A percentile compares a stretch with the other conserved stretches of the same genome.
Conservation (phyloP, 2,113 vertebrate species). For the Nerophis ophidion region DNA sequence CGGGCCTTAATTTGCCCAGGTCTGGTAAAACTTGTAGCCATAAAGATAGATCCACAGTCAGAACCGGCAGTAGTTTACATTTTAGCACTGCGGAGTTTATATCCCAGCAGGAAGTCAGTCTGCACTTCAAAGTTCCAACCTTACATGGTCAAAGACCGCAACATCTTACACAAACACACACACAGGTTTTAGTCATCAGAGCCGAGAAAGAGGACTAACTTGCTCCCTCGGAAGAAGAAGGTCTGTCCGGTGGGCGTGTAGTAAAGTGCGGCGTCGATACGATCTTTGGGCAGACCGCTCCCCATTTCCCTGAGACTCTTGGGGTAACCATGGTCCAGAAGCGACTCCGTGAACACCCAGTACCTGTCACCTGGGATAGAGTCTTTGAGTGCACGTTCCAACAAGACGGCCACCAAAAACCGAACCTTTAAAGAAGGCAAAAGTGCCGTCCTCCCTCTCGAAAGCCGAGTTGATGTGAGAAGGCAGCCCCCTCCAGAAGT, state of each 20-base stretch:
- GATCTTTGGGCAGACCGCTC: constrained; percentile 78
- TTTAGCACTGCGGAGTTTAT: no score
- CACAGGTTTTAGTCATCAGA: not conserved
- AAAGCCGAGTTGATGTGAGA: constrained; percentile 78
- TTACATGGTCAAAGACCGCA: no score
- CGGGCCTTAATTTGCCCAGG: no score
- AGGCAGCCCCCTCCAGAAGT: constrained; percentile 86
- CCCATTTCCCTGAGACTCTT: constrained; percentile 79
- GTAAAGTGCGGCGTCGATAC: constrained; percentile 81
- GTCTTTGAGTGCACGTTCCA: no score
- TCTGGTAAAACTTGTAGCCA: no score
- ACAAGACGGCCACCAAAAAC: not conserved
- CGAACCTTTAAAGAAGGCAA: constrained; percentile 89
- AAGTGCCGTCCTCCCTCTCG: constrained; percentile 87
- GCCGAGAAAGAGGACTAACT: constrained; percentile 67
- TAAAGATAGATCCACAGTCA: no score
- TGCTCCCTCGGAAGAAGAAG: constrained; percentile 83
- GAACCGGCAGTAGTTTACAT: no score
- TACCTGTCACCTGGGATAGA: constrained; percentile 75
- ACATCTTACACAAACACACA: no score
- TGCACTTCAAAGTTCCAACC: no score
- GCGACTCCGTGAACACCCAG: constrained; percentile 85
- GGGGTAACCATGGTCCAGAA: constrained; percentile 78
- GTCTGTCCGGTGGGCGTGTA: constrained; percentile 87
- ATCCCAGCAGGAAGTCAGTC: no score